Evolutionary conservation across 2,113 vertebrate genomes (phyloP).

Genomic region (Patagioenas fasciata): DNA sequence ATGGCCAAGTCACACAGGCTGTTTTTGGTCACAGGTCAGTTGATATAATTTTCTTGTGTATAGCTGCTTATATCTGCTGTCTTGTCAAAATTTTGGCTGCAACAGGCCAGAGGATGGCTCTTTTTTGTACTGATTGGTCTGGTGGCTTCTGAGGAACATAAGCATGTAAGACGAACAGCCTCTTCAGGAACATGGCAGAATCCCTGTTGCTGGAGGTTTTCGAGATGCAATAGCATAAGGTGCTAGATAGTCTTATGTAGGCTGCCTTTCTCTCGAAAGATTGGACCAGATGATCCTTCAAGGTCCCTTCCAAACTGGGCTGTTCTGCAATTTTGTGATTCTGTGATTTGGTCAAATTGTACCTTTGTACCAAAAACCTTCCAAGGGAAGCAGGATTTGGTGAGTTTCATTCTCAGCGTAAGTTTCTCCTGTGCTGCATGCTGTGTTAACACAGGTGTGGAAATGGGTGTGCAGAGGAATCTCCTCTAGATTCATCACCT

Average conservation of each 20-base stretch:
- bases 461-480: neutral
- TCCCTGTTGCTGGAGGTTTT: neutral
- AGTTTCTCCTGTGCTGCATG: neutral
- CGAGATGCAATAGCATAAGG: neutral
- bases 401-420: neutral
- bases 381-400: neutral
- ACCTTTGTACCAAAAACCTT: neutral
- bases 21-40: slow-evolving; percentile 27
- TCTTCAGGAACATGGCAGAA: neutral
- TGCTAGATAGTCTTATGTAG: neutral
- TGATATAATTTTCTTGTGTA: neutral
- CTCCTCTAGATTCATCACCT: neutral
- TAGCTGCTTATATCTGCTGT: neutral
- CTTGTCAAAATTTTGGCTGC: neutral
- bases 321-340: neutral
- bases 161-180: neutral
- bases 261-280: neutral
- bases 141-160: neutral
- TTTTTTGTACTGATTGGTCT: neutral
- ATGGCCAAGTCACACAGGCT: neutral
- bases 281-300: neutral
- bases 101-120: neutral
- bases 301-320: neutral
- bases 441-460: rapidly evolving
- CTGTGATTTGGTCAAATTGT: neutral